Evolutionary conservation across 2,888 invertebrate species (phyloP).

Genomic region (Leptopilina myrica): DNA sequence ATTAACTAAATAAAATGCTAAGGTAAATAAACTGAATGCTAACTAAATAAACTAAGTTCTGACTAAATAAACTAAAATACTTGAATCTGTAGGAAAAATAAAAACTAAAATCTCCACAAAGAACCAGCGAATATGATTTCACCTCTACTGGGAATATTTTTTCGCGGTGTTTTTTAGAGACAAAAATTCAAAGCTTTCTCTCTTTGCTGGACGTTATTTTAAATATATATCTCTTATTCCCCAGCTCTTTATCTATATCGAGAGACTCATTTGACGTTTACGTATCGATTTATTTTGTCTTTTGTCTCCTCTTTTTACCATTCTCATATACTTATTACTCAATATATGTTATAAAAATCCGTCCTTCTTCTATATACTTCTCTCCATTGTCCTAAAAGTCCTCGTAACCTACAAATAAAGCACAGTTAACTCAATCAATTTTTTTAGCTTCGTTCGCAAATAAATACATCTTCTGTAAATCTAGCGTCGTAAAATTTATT

Average conservation of each 20-base stretch:
- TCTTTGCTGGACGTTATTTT: not conserved
- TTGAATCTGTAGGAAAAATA: too few relatives aligned
- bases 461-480: slow-evolving; percentile 9
- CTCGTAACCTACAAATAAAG: slow-evolving; percentile 4
- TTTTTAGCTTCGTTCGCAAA: not conserved
- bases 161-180: not conserved
- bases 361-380: too few relatives aligned
- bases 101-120: too few relatives aligned
- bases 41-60: too few relatives aligned
- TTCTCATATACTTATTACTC: slow-evolving; percentile 1
- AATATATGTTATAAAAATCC: not conserved
- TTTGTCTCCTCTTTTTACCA: not conserved
- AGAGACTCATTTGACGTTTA: slow-evolving; percentile 8
- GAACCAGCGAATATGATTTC: too few relatives aligned
- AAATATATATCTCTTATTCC: not conserved
- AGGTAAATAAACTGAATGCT: too few relatives aligned
- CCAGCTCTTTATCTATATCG: not conserved
- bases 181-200: not conserved
- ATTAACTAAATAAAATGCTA: too few relatives aligned
- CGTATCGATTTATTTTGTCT: not conserved
- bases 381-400: slow-evolving; percentile 9
- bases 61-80: too few relatives aligned
- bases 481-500: not conserved
- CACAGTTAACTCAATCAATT: slow-evolving; percentile 16
- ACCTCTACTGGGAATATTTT: too few relatives aligned